phyloP scores from a whole-genome alignment of 2,797 vertebrate genomes.

The Basileuterus tristriatus region DNA sequence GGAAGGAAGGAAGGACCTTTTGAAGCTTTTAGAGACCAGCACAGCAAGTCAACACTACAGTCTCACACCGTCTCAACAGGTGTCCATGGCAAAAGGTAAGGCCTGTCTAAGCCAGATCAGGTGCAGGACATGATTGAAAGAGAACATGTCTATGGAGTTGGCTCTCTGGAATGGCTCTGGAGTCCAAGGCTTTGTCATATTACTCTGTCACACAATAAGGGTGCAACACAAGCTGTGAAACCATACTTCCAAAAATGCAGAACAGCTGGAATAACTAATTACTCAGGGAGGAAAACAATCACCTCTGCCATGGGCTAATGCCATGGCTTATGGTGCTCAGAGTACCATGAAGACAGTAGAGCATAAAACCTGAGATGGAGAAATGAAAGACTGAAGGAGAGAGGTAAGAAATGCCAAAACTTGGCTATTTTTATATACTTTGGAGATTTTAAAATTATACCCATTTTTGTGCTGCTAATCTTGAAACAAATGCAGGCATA shows the following conservation, averaged over 20 bases:
- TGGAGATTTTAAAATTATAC: background rate
- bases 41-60: background rate
- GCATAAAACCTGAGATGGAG: background rate
- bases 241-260: background rate
- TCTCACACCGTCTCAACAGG: background rate
- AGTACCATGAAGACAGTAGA: fast-evolving
- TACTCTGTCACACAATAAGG: background rate
- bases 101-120: background rate
- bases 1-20: background rate
- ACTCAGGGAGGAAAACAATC: background rate
- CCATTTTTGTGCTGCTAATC: background rate
- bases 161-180: background rate
- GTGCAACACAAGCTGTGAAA: background rate
- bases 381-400: background rate
- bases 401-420: background rate
- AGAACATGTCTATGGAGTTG: background rate
- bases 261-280: background rate
- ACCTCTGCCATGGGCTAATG: background rate
- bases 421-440: background rate
- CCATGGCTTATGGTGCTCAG: background rate
- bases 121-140: background rate
- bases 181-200: background rate
- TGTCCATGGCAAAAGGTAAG: background rate
- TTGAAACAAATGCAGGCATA: background rate
- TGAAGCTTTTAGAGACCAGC: background rate